Evolutionary conservation across 2,888 invertebrate genomes (phyloP), one percentile per base, ranked within the genome.

Genomic region (Spisula subtruncata): DNA sequence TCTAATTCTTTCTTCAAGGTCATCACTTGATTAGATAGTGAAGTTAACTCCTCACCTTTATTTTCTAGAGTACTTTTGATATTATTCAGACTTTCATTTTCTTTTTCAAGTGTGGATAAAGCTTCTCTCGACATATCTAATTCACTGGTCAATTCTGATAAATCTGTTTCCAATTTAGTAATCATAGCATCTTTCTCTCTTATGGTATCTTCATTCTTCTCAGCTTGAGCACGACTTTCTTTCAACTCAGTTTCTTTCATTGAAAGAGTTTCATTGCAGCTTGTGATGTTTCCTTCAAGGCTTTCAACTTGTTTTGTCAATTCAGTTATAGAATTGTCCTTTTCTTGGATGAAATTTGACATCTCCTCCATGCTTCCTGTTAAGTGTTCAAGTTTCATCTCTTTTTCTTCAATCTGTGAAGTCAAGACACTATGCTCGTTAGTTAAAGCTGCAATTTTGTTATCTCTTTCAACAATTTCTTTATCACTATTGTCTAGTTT

Each of bases 321-420:
- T 8, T 18, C 54, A 51, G 41, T 66, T n/a, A 87, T 66, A 8
- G 16, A 29, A 25, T 66, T 80, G 48, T 90, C 89, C 54, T 87
- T 88, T 51, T 91, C 89, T 48, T 60, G 35, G 32, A 84, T 60
- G 81, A 80, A 32, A 41, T 81, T 54, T 20, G 71, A 83, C 56
- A 88, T 51, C 60, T 91, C 85, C 41, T 90, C 46, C 60, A 87
- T 80, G 81, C 86, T 83, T 71, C 88, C 83, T 35, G 25, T 81
- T 20, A 88, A 46, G 85, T 35, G 84, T 56, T 89, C 82, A 0
- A 90, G 75, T 85, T 92, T 89, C 41, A 85, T 41, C 29, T 91
- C 87, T 80, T 87, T 85, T 56, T 85, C 85, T 41, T 48, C 29
- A 25, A 85, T n/a, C 79, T 54, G 79, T 56, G 80, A 79, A 56